A percentile compares a stretch with the other conserved stretches of the same genome.
These are phyloP conservation scores for Conistra vaccinii DNA, from an alignment of 2,888 invertebrate genomes.

Conservation along the genomic window DNA sequence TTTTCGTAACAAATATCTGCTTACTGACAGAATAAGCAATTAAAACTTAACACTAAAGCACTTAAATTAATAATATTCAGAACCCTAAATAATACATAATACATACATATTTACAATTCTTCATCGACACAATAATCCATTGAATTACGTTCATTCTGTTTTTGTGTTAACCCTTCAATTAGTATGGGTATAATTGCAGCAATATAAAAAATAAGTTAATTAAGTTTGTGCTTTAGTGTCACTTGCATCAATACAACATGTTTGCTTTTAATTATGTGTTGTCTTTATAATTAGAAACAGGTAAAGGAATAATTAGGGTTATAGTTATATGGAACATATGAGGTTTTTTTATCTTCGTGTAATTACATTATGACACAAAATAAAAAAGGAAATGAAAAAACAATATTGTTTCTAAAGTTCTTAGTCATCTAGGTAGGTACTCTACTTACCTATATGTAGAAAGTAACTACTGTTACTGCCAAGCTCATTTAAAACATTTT, in stretches of 20 bases:
- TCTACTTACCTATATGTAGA: too few relatives aligned
- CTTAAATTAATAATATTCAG: neutral
- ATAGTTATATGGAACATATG: neutral
- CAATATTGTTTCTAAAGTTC: neutral
- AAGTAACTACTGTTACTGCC: neutral
- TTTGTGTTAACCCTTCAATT: conserved; percentile 41
- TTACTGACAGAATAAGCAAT: too few relatives aligned
- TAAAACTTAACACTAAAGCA: neutral
- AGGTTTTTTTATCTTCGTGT: neutral
- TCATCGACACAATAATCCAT: neutral
- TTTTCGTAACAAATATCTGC: neutral
- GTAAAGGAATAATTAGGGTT: neutral
- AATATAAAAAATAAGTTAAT: conserved; percentile 12
- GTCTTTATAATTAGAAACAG: neutral
- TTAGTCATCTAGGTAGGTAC: neutral
- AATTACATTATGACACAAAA: neutral
- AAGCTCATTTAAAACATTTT: neutral
- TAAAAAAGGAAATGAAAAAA: too few relatives aligned
- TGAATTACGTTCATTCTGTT: neutral
- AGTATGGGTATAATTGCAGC: conserved; percentile 19
- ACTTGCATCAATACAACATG: conserved; percentile 10
- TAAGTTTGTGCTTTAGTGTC: neutral
- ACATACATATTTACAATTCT: neutral
- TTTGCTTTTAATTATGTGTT: conserved; percentile 15
- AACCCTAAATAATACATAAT: neutral